Evolutionary conservation across 1,140 invertebrate species (phyloP), one percentile per base, ranked within the genome.

Genomic region (Anoplolepis gracilipes): DNA sequence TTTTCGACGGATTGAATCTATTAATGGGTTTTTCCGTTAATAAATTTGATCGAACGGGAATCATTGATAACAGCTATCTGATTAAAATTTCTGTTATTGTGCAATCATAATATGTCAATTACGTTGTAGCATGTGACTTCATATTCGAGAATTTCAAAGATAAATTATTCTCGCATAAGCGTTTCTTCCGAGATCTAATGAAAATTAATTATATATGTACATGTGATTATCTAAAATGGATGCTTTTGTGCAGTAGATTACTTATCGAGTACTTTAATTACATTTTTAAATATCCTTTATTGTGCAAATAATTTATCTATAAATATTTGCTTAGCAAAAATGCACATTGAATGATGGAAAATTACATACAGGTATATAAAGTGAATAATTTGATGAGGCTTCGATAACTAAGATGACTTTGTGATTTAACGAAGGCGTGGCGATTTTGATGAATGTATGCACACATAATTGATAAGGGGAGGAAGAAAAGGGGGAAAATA

Each of bases 31-130:
- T 81, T 59, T 2, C 10, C 5, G 13, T 81, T 55, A 55, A 13
- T 0, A 1, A 67, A 67, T 46, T 49, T 1, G 1, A 76, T 61
- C 8, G 55, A 6, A 22, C 11, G 5, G 25, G 1, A 73, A 46
- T 33, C 22, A 13, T 36, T 73, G 39, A 78, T 59, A 79, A 42
- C 25, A 33, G 33, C 16, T 39, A 78, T 55, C 30, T 78, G 62
- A 53, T 77, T 64, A 65, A 85, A 85, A 67, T 79, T 57, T 22
- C n/a, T 1, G 3, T 25, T 33, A 11, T 84, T 85, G 10, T 13
- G 8, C 53, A 77, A 59, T 36, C 62, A 1, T 10, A 25, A 55
- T 55, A 33, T 42, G 6, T 30, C 11, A 22, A 69, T 57, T 55
- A 79, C 10, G 16, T n/a, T 11, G 11, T 22, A 36, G n/a, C 8